phyloP scores from a whole-genome alignment of 2,113 vertebrate species.

The Neopipo cinnamomea region DNA sequence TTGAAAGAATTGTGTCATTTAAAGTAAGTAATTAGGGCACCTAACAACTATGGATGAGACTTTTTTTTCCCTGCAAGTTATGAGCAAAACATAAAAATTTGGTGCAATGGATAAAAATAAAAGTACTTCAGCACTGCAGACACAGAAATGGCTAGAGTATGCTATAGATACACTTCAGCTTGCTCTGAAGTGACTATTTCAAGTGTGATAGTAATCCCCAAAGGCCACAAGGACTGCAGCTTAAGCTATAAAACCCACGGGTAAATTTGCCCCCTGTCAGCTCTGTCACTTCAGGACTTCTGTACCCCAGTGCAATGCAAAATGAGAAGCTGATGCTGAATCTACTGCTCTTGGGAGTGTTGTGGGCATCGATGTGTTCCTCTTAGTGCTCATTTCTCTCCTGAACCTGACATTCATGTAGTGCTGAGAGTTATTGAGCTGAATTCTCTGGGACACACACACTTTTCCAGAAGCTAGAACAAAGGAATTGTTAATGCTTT shows the following conservation, averaged over 20 bases:
- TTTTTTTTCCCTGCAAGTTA: background rate
- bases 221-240: background rate
- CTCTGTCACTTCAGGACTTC: background rate
- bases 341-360: background rate
- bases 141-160: background rate
- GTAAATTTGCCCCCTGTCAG: background rate
- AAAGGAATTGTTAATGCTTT: background rate
- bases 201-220: background rate
- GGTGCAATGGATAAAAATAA: background rate
- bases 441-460: background rate
- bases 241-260: background rate
- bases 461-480: background rate
- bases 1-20: background rate
- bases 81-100: background rate
- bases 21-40: background rate
- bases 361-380: accelerated
- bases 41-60: background rate
- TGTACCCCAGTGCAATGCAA: accelerated
- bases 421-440: accelerated
- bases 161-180: background rate
- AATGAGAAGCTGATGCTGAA: background rate
- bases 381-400: background rate
- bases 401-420: accelerated
- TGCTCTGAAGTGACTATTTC: background rate
- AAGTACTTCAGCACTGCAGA: background rate